Percentiles rank a stretch among this genome's conserved stretches.
phyloP scores from a whole-genome alignment of 2,113 vertebrate species.

The Bubo bubo region DNA sequence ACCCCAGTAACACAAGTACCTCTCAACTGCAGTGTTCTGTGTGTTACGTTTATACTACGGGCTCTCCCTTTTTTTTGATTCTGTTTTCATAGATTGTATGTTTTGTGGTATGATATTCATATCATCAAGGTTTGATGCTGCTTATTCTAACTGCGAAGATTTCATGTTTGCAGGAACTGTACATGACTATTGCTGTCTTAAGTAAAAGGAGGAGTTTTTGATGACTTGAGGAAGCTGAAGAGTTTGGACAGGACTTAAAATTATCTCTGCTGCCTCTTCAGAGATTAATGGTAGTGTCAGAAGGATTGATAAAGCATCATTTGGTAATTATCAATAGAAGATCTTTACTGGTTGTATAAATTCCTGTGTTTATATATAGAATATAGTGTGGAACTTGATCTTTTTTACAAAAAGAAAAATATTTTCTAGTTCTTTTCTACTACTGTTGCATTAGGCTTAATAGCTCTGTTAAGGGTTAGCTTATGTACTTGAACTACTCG shows the following conservation, averaged over 20 bases:
- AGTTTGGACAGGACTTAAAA: neutral
- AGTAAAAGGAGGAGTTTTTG: conserved; percentile 37
- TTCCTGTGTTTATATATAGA: conserved; percentile 47
- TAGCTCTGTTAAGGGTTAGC: conserved; percentile 52
- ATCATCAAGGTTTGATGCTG: conserved; percentile 17
- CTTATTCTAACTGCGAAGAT: conserved; percentile 24
- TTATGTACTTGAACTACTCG: conserved; percentile 70
- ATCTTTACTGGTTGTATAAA: conserved; percentile 55
- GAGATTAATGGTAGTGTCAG: neutral
- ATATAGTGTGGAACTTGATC: conserved; percentile 30
- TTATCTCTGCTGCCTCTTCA: conserved; percentile 5
- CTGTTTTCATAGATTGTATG: conserved; percentile 33
- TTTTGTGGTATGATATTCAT: conserved; percentile 46
- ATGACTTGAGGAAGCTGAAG: neutral
- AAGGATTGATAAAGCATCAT: conserved; percentile 29
- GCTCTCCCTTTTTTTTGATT: conserved; percentile 1
- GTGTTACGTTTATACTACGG: conserved; percentile 1
- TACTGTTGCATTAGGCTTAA: conserved; percentile 51
- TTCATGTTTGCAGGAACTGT: conserved; percentile 50
- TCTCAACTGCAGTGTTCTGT: conserved; percentile 12
- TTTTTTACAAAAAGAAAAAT: conserved; percentile 51
- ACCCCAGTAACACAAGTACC: neutral
- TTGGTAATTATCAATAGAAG: conserved; percentile 11
- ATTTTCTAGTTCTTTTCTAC: conserved; percentile 59
- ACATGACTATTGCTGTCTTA: neutral